Percentiles rank a stretch among this genome's conserved stretches.
phyloP scores from a whole-genome alignment of 2,113 vertebrate species.

The Oryzias celebensis region DNA sequence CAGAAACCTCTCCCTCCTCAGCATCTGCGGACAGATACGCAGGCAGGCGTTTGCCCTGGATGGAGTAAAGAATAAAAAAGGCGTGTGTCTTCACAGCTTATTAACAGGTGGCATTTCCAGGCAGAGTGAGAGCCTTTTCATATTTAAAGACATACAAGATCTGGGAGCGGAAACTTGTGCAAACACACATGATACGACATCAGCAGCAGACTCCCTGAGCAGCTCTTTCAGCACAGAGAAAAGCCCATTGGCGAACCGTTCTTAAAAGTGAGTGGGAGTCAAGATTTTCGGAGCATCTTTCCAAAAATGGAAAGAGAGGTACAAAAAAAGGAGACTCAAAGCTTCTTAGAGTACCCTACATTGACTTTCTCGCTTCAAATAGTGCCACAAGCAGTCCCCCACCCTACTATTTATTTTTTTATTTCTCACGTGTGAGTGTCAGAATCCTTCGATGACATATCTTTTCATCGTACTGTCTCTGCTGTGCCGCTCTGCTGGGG shows the following conservation, averaged over 20 bases:
- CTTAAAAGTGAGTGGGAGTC: slow-evolving; percentile 60
- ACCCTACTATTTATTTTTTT: neutral
- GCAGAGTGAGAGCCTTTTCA: slow-evolving; percentile 11
- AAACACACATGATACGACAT: slow-evolving; percentile 23
- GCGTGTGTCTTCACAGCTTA: slow-evolving; percentile 1
- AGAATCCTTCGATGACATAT: slow-evolving; percentile 19
- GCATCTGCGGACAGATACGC: slow-evolving; percentile 88
- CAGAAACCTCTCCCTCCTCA: slow-evolving; percentile 96
- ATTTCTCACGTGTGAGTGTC: slow-evolving; percentile 12
- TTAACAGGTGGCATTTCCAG: slow-evolving; percentile 19
- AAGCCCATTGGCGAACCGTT: slow-evolving; percentile 57
- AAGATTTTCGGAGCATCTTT: slow-evolving; percentile 42
- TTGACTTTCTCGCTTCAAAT: slow-evolving; percentile 19
- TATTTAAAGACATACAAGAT: slow-evolving; percentile 1
- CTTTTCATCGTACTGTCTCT: slow-evolving; percentile 21
- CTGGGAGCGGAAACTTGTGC: slow-evolving; percentile 11
- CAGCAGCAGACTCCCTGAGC: slow-evolving; percentile 49
- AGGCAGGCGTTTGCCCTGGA: slow-evolving; percentile 92
- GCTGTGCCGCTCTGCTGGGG: slow-evolving; percentile 10
- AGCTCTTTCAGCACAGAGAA: slow-evolving; percentile 43
- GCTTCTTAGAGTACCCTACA: slow-evolving; percentile 11
- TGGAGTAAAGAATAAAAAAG: slow-evolving; percentile 1
- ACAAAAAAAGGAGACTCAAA: slow-evolving; percentile 31
- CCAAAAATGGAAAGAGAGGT: slow-evolving; percentile 30
- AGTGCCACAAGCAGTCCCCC: slow-evolving; percentile 1